Evolutionary conservation across 92 coral and sea anemone genomes (phyloP).

Genomic region (Epizoanthus fatuus): DNA sequence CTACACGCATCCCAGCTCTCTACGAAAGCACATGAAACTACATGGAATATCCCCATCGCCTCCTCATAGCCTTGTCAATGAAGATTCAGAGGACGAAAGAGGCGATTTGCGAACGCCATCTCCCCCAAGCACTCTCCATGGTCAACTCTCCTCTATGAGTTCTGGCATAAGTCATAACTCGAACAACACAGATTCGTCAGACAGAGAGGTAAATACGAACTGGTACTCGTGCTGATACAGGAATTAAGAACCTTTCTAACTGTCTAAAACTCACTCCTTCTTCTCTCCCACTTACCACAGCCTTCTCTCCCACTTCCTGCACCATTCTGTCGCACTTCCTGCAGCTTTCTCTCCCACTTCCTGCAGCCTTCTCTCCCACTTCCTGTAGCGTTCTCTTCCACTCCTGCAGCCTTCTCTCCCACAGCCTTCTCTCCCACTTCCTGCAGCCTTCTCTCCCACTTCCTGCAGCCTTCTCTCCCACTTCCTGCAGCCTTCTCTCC

Average conservation of each 20-base stretch:
- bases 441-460: too few species aligned
- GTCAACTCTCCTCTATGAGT: slow-evolving; percentile 52
- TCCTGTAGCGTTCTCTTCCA: too few species aligned
- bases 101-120: slow-evolving; percentile 74
- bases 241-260: slow-evolving; percentile 14
- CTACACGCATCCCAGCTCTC: slow-evolving; percentile 99
- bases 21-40: slow-evolving; percentile 97
- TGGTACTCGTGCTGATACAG: slow-evolving; percentile 76
- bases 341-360: too few species aligned
- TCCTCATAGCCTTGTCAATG: slow-evolving; percentile 76
- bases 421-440: too few species aligned
- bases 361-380: too few species aligned
- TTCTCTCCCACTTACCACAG: too few species aligned
- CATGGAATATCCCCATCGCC: slow-evolving; percentile 97
- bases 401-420: too few species aligned
- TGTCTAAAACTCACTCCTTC: not conserved
- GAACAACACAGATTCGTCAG: slow-evolving; percentile 50
- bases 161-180: slow-evolving; percentile 61
- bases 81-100: slow-evolving; percentile 63
- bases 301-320: too few species aligned
- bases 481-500: too few species aligned
- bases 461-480: too few species aligned
- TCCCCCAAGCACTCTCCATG: slow-evolving; percentile 69
- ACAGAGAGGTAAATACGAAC: slow-evolving; percentile 72
- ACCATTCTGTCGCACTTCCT: too few species aligned